Conservation (phyloP, 2,113 vertebrate species). For the Sinocyclocheilus grahami region DNA sequence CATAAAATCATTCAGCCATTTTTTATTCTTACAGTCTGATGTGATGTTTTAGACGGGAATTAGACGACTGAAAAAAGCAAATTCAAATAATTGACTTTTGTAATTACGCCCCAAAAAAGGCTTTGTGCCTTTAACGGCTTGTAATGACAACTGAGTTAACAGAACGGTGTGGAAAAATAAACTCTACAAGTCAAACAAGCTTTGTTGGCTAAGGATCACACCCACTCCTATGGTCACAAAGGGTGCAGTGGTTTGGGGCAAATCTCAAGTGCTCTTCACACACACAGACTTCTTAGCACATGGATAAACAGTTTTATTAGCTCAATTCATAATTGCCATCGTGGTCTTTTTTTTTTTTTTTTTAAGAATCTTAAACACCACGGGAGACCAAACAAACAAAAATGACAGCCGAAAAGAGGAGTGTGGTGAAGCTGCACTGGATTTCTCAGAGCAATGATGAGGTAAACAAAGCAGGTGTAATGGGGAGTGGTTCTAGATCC, state of each 20-base stretch:
- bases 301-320: constrained; percentile 78
- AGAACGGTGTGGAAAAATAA: constrained; percentile 52
- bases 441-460: neutral
- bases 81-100: constrained; percentile 40
- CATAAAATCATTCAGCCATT: constrained; percentile 24
- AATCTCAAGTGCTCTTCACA: constrained; percentile 74
- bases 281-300: constrained; percentile 76
- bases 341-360: neutral
- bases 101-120: constrained; percentile 17
- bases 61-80: constrained; percentile 32
- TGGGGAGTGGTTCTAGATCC: neutral
- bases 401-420: constrained; percentile 6
- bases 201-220: constrained; percentile 59
- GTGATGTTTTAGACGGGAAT: neutral
- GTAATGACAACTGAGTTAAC: constrained; percentile 59
- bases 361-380: constrained; percentile 12
- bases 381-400: constrained; percentile 25
- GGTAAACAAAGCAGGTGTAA: neutral
- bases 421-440: constrained; percentile 45
- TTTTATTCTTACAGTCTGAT: constrained; percentile 11
- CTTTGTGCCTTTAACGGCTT: constrained; percentile 55
- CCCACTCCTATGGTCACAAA: constrained; percentile 59
- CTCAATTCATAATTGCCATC: constrained; percentile 59
- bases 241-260: constrained; percentile 69
- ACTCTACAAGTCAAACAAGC: constrained; percentile 56